These are phyloP conservation scores for Scomber colias DNA, from an alignment of 2,113 vertebrate genomes.

Conservation along the genomic window DNA sequence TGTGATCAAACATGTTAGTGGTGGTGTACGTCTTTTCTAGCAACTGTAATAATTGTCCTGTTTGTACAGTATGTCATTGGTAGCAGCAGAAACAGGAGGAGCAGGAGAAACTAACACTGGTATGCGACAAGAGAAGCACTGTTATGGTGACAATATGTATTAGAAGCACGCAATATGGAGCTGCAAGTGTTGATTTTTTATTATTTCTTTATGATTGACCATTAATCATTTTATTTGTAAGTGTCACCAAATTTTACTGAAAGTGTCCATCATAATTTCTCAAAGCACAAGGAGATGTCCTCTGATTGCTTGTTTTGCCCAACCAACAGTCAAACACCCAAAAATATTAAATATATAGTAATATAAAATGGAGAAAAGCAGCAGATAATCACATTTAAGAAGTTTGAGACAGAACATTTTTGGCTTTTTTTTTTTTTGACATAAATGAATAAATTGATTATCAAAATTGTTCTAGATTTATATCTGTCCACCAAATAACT, in stretches of 20 bases:
- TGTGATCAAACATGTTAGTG: conserved; percentile 41
- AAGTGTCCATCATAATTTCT: too few relatives aligned
- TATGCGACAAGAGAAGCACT: not conserved
- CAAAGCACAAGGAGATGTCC: too few relatives aligned
- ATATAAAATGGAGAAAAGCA: not conserved
- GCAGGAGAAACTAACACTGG: not conserved
- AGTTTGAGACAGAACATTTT: not conserved
- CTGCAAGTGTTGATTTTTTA: not conserved
- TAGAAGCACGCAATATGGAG: not conserved
- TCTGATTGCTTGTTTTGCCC: not conserved
- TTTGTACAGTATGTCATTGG: not conserved
- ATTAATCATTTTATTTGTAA: too few relatives aligned
- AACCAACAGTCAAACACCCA: not conserved
- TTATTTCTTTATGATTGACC: too few relatives aligned
- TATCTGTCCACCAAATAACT: not conserved
- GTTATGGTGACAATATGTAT: not conserved
- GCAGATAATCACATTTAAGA: not conserved
- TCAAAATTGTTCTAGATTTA: not conserved
- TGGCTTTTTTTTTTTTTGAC: not conserved
- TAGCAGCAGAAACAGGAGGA: not conserved
- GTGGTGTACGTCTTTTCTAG: not conserved
- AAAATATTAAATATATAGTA: not conserved
- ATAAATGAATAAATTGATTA: not conserved
- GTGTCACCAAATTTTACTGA: too few relatives aligned
- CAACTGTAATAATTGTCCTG: conserved; percentile 20